phyloP scores from a whole-genome alignment of 1,140 invertebrate genomes.

The Luehdorfia chinensis region DNA sequence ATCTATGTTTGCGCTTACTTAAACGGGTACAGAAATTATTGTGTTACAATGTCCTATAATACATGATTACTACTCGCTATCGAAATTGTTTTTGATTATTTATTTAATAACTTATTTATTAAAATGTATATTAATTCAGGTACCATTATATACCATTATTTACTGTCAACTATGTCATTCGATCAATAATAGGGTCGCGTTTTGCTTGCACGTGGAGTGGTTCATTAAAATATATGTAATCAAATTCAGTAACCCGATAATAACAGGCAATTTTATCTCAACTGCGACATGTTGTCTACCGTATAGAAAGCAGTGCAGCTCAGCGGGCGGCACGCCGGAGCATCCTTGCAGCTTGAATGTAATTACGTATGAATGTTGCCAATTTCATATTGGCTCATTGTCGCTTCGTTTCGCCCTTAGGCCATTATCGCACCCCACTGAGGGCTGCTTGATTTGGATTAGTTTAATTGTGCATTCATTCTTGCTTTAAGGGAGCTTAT shows the following conservation, averaged over 20 bases:
- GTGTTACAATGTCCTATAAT: too few relatives aligned
- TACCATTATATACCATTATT: too few relatives aligned
- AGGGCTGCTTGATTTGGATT: conserved; percentile 1
- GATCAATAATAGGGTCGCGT: too few relatives aligned
- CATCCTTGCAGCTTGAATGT: conserved; percentile 52
- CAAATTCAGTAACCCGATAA: conserved; percentile 7
- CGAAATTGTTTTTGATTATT: too few relatives aligned
- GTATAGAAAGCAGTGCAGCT: conserved; percentile 5
- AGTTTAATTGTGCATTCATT: conserved; percentile 10
- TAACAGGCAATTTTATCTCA: conserved; percentile 10
- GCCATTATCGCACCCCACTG: conserved; percentile 17
- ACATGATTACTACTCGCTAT: too few relatives aligned
- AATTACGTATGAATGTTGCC: conserved; percentile 58
- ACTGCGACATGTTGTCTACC: conserved; percentile 1
- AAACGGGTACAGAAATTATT: too few relatives aligned
- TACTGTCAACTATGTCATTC: too few relatives aligned
- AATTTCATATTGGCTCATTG: conserved; percentile 51
- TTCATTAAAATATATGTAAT: too few relatives aligned
- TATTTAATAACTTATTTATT: too few relatives aligned
- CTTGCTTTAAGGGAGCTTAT: background rate
- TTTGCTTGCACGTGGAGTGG: too few relatives aligned
- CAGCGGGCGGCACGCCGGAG: conserved; percentile 19
- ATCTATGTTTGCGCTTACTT: too few relatives aligned
- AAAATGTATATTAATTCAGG: too few relatives aligned
- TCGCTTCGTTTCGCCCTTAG: conserved; percentile 17